Evolutionary conservation across 92 coral and sea anemone species (phyloP).

Genomic region (Zoanthus sociatus): DNA sequence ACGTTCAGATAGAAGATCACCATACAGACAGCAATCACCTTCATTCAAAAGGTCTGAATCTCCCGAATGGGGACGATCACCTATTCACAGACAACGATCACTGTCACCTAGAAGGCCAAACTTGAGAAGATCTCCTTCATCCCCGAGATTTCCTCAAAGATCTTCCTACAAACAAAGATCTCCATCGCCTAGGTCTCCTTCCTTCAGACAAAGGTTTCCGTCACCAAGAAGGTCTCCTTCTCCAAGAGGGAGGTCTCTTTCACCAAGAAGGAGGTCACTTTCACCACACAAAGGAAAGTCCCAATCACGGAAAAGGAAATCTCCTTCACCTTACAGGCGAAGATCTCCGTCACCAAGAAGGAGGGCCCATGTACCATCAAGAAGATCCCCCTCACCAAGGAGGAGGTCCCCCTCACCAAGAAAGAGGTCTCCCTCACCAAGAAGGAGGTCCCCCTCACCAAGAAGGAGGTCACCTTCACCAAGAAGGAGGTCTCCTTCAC

Average conservation of each 20-base stretch:
- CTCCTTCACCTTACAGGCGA: constrained; percentile 11
- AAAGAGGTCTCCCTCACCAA: background rate
- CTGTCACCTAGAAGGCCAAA: constrained; percentile 10
- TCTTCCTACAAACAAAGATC: too few species aligned
- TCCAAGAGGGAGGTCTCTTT: background rate
- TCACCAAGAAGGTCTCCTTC: constrained; percentile 11
- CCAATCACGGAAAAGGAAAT: constrained; percentile 6
- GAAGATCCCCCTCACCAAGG: constrained; percentile 11
- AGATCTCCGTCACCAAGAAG: background rate
- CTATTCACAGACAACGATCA: background rate
- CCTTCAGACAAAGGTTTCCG: too few species aligned
- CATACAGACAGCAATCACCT: background rate
- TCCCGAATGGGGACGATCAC: background rate
- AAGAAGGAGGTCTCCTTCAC: constrained; percentile 6
- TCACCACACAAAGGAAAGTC: background rate
- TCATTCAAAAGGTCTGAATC: background rate
- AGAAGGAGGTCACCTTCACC: constrained; percentile 27
- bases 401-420: constrained; percentile 13
- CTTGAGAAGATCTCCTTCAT: too few species aligned
- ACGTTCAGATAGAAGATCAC: constrained; percentile 5
- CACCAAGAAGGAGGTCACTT: constrained; percentile 28
- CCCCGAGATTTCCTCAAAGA: too few species aligned
- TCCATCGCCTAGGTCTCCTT: too few species aligned
- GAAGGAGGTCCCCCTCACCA: constrained; percentile 24
- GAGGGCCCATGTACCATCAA: constrained; percentile 10